A percentile compares a stretch with the other conserved stretches of the same genome.
Evolutionary conservation across 2,888 invertebrate species (phyloP).

Genomic region (Leptopterna dolabrata): DNA sequence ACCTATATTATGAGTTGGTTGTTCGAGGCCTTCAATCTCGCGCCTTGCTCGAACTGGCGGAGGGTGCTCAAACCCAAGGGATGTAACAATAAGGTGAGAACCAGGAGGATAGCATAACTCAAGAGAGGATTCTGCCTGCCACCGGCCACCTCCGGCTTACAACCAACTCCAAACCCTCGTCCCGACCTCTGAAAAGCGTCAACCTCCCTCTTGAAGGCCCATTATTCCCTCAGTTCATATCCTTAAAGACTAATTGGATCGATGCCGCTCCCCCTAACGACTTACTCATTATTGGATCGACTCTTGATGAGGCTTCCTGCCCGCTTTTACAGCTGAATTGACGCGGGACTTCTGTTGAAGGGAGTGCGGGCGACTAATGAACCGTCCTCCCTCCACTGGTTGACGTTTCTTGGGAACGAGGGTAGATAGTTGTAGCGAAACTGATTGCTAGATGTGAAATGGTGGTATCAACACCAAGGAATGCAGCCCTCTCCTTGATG

Average conservation of each 20-base stretch:
- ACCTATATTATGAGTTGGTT: too few relatives aligned
- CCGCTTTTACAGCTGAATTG: conserved; percentile 42
- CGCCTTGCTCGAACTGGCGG: not conserved
- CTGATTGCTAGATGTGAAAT: not conserved
- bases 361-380: conserved; percentile 19
- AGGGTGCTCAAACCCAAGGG: not conserved
- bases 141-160: not conserved
- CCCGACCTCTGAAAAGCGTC: conserved; percentile 4
- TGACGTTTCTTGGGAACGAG: conserved; percentile 5
- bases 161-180: not conserved
- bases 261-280: conserved; percentile 35
- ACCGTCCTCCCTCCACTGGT: not conserved
- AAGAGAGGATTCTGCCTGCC: not conserved
- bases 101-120: conserved; percentile 33
- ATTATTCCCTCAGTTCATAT: conserved; percentile 48
- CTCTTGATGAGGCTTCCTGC: conserved; percentile 46
- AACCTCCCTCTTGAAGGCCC: conserved; percentile 25
- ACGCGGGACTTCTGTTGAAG: not conserved
- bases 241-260: conserved; percentile 49
- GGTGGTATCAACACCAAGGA: not conserved
- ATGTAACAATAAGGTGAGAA: conserved; percentile 31
- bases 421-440: conserved; percentile 10
- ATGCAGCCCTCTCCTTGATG: not conserved
- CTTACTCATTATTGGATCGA: conserved; percentile 41
- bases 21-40: not conserved